phyloP scores from a whole-genome alignment of 1,140 invertebrate species.

The Rhagoletis pomonella region DNA sequence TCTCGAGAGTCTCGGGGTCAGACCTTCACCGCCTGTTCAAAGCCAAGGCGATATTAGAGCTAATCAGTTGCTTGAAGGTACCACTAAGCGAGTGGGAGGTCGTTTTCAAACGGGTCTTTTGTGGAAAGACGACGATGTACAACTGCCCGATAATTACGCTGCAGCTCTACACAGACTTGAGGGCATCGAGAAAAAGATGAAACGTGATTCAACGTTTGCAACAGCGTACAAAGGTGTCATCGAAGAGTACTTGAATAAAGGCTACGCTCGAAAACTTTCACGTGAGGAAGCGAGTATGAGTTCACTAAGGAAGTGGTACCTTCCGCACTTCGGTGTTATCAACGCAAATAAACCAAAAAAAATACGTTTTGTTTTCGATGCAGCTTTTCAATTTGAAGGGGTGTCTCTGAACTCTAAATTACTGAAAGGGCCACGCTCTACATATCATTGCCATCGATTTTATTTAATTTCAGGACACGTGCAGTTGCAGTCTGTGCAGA shows the following conservation, averaged over 20 bases:
- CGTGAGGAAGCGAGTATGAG: background rate
- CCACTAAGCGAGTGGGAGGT: background rate
- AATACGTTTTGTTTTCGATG: conserved; percentile 63
- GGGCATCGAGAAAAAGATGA: conserved; percentile 52
- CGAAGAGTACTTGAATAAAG: conserved; percentile 18
- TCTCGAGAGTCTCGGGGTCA: background rate
- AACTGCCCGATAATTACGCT: conserved; percentile 29
- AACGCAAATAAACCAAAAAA: conserved; percentile 63
- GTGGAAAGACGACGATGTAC: conserved; percentile 42
- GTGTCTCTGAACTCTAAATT: conserved; percentile 61
- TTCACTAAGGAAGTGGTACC: conserved; percentile 37
- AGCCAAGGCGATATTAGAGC: background rate
- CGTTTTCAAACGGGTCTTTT: conserved; percentile 50
- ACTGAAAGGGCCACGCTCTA: conserved; percentile 59
- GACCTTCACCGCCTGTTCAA: background rate
- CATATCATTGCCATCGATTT: conserved; percentile 56
- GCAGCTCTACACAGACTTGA: conserved; percentile 17
- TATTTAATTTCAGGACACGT: background rate
- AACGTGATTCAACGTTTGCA: background rate
- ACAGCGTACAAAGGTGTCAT: conserved; percentile 36
- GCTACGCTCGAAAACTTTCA: conserved; percentile 22
- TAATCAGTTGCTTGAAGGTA: background rate
- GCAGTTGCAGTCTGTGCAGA: too few relatives aligned
- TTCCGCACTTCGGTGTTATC: conserved; percentile 57
- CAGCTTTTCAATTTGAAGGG: conserved; percentile 59